Evolutionary conservation across 2,888 invertebrate species (phyloP).

Genomic region (Agrochola litura): DNA sequence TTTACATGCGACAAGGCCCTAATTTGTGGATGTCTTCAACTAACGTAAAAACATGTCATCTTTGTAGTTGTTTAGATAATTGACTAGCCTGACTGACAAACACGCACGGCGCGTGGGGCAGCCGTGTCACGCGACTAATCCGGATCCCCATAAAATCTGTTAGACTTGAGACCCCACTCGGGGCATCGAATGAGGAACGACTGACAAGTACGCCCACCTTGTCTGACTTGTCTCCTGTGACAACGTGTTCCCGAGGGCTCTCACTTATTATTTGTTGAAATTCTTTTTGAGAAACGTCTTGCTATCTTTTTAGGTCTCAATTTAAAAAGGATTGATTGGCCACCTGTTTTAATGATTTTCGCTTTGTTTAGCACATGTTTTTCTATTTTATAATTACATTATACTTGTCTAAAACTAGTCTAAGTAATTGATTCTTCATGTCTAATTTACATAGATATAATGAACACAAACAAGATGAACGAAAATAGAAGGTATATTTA

Average conservation of each 20-base stretch:
- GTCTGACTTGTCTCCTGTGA: slow-evolving; percentile 63
- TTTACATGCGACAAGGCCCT: slow-evolving; percentile 28
- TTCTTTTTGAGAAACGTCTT: slow-evolving; percentile 33
- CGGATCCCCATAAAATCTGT: slow-evolving; percentile 74
- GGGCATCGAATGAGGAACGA: slow-evolving; percentile 71
- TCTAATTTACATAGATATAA: slow-evolving; percentile 27
- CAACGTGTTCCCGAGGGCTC: slow-evolving; percentile 45
- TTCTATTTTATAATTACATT: neutral
- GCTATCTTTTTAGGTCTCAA: slow-evolving; percentile 15
- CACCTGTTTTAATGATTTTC: slow-evolving; percentile 1
- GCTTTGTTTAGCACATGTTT: slow-evolving; percentile 7
- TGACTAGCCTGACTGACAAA: slow-evolving; percentile 34
- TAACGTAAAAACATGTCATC: slow-evolving; percentile 40
- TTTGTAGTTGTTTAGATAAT: slow-evolving; percentile 30
- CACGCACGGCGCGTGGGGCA: slow-evolving; percentile 42
- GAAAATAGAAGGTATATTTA: slow-evolving; percentile 43
- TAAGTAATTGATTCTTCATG: neutral
- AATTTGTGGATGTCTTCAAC: slow-evolving; percentile 38
- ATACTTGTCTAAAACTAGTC: slow-evolving; percentile 10
- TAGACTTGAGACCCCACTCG: slow-evolving; percentile 67
- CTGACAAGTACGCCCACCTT: slow-evolving; percentile 67
- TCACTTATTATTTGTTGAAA: slow-evolving; percentile 53
- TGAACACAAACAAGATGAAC: slow-evolving; percentile 36
- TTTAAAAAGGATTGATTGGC: slow-evolving; percentile 3
- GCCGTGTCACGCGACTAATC: slow-evolving; percentile 58